Conservation (phyloP, 1,140 invertebrate genomes). For the Brachystomella parvula region DNA sequence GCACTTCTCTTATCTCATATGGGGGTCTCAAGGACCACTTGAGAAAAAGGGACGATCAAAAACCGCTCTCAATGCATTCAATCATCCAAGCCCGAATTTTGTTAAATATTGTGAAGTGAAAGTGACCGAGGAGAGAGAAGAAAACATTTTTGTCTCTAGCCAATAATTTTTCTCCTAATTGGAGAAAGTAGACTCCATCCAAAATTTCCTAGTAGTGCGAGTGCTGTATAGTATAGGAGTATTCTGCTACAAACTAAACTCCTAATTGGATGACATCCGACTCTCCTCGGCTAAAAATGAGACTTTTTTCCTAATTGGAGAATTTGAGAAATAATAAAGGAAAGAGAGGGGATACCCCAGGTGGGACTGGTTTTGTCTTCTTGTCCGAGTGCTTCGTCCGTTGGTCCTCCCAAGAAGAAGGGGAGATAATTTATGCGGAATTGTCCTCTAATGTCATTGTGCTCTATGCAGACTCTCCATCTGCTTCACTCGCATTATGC, state of each 20-base stretch:
- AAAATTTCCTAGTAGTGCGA: too few species aligned
- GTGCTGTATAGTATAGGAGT: too few species aligned
- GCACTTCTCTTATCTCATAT: neutral
- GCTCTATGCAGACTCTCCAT: neutral
- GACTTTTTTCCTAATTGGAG: neutral
- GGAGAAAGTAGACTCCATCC: too few species aligned
- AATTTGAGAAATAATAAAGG: neutral
- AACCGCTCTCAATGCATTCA: too few species aligned
- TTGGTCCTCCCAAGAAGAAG: slow-evolving; percentile 2
- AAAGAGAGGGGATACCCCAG: neutral
- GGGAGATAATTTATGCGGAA: slow-evolving; percentile 8
- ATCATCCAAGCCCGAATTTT: too few species aligned
- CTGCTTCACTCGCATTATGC: neutral
- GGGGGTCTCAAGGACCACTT: neutral
- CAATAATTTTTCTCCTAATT: too few species aligned
- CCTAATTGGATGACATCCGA: neutral
- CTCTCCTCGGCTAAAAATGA: neutral
- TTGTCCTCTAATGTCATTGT: slow-evolving; percentile 8
- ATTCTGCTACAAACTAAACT: too few species aligned
- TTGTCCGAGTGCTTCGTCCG: neutral
- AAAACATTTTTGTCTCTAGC: neutral
- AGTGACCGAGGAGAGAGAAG: neutral
- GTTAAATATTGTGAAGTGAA: too few species aligned
- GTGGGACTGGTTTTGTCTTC: neutral
- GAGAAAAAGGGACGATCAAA: neutral